A percentile compares a stretch with the other conserved stretches of the same genome.
These are phyloP conservation scores for Tipula confusa DNA, from an alignment of 2,888 invertebrate genomes.

Conservation along the genomic window DNA sequence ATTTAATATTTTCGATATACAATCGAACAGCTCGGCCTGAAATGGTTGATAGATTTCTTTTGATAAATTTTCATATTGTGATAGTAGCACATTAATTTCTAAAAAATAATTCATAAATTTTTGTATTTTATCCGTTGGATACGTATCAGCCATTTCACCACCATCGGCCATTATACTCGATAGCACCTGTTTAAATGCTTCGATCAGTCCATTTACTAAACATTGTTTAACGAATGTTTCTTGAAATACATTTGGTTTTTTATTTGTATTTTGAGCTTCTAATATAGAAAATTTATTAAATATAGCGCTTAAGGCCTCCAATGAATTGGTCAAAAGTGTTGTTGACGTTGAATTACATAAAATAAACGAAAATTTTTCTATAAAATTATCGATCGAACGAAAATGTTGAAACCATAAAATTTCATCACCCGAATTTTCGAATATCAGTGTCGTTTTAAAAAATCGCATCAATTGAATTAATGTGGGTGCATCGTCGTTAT, in stretches of 20 bases:
- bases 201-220: constrained; percentile 45
- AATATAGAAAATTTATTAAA: constrained; percentile 50
- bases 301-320: constrained; percentile 59
- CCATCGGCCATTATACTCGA: constrained; percentile 34
- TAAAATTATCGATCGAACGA: constrained; percentile 51
- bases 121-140: constrained; percentile 41
- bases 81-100: constrained; percentile 47
- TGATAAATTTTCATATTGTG: constrained; percentile 44
- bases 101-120: constrained; percentile 48
- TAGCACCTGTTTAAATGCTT: constrained; percentile 45
- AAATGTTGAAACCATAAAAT: constrained; percentile 53
- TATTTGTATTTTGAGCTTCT: constrained; percentile 39
- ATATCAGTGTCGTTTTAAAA: constrained; percentile 55
- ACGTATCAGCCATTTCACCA: constrained; percentile 36
- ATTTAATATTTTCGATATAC: constrained; percentile 43
- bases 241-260: constrained; percentile 39
- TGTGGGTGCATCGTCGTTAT: constrained; percentile 65
- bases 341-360: constrained; percentile 68
- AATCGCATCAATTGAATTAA: constrained; percentile 70
- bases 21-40: constrained; percentile 41
- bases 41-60: constrained; percentile 40
- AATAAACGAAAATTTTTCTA: constrained; percentile 63
- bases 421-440: constrained; percentile 49
- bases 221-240: constrained; percentile 45
- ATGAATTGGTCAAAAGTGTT: constrained; percentile 54